Conservation (phyloP, 2,888 invertebrate species). For the Petrolisthes manimaculis region DNA sequence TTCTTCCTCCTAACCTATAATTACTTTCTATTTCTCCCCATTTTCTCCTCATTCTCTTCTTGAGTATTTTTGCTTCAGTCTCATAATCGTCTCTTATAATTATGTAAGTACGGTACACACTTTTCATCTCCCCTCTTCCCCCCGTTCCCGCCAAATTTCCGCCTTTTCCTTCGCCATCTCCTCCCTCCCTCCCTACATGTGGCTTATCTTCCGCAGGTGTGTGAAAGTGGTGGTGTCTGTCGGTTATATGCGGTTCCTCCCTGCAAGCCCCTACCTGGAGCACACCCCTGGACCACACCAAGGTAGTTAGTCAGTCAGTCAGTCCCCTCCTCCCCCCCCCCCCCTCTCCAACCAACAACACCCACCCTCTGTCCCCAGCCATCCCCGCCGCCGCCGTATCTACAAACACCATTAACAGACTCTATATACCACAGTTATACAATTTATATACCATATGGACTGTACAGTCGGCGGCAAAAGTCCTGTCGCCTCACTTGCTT, state of each 20-base stretch:
- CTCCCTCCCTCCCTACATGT: neutral
- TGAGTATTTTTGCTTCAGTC: neutral
- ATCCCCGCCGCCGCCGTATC: neutral
- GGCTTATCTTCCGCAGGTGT: neutral
- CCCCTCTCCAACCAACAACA: neutral
- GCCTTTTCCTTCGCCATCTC: neutral
- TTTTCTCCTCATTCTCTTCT: neutral
- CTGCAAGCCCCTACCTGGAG: conserved; percentile 13
- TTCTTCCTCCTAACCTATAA: neutral
- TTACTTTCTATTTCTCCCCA: neutral
- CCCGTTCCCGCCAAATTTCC: neutral
- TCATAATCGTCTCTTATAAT: neutral
- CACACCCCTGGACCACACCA: conserved; percentile 8
- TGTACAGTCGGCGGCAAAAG: too few species aligned
- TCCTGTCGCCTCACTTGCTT: too few species aligned
- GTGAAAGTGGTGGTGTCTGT: neutral
- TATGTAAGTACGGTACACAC: too few species aligned
- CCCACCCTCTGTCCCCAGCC: neutral
- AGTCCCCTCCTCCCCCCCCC: too few species aligned
- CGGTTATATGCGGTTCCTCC: conserved; percentile 27
- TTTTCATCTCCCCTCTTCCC: neutral
- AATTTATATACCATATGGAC: too few species aligned
- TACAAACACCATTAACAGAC: neutral
- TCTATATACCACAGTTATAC: too few species aligned
- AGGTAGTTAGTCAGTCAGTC: neutral